Evolutionary conservation across 2,113 vertebrate genomes (phyloP).

Genomic region (Sceloporus undulatus): DNA sequence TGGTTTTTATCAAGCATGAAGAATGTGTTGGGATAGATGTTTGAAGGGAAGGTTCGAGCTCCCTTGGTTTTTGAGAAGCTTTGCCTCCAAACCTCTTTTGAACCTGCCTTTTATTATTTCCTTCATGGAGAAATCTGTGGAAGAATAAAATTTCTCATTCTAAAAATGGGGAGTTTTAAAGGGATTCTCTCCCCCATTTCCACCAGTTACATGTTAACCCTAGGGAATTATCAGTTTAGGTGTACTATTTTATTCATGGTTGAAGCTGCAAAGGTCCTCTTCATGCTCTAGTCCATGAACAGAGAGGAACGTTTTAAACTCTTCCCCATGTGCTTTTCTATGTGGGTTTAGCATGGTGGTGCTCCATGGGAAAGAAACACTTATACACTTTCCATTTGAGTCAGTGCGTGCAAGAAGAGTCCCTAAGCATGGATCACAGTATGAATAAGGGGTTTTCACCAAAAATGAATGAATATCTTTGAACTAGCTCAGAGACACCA

Average conservation of each 20-base stretch:
- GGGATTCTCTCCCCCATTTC: background rate
- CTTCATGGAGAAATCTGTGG: conserved; percentile 5
- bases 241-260: background rate
- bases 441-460: background rate
- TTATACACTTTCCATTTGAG: background rate
- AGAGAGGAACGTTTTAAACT: background rate
- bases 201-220: background rate
- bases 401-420: background rate
- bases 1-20: too few species aligned
- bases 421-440: too few species aligned
- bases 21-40: too few species aligned
- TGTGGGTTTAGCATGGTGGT: background rate
- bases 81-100: background rate
- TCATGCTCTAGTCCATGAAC: background rate
- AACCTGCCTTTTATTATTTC: background rate
- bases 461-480: background rate
- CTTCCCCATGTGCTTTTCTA: background rate
- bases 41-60: too few species aligned
- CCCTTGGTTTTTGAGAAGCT: background rate
- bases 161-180: background rate
- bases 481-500: background rate
- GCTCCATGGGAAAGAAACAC: background rate
- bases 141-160: background rate
- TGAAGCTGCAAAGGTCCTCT: background rate
- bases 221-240: background rate